Evolutionary conservation across 2,113 vertebrate genomes (phyloP).

Genomic region (Ellobius talpinus): DNA sequence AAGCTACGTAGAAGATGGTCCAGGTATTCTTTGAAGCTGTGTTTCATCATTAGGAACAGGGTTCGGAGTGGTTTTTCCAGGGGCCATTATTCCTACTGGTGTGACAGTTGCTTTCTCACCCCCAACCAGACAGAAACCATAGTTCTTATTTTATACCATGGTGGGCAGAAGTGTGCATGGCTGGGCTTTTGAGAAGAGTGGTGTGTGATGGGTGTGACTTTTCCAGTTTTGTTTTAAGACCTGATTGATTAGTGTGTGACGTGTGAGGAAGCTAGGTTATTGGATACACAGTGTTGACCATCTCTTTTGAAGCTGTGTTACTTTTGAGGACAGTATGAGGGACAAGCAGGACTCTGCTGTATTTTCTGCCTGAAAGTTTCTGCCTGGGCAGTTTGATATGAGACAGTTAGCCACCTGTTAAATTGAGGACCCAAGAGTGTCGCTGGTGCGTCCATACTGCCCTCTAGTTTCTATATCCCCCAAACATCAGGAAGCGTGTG

Average conservation of each 20-base stretch:
- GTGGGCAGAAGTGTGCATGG: neutral
- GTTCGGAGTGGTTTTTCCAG: neutral
- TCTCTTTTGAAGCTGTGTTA: constrained; percentile 8
- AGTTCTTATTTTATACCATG: neutral
- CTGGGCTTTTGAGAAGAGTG: constrained; percentile 26
- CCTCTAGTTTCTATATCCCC: neutral
- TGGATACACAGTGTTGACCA: neutral
- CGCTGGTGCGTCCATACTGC: neutral
- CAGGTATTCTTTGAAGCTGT: constrained; percentile 75
- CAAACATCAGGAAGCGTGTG: neutral
- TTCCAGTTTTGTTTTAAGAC: neutral
- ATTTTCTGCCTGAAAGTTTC: constrained; percentile 16
- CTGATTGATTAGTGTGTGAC: neutral
- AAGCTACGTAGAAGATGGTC: constrained; percentile 72
- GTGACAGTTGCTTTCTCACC: neutral
- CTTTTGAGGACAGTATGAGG: neutral
- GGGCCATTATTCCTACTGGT: neutral
- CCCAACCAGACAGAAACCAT: neutral
- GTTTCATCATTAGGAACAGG: constrained; percentile 60
- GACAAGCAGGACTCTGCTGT: neutral
- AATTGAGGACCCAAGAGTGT: constrained; percentile 16
- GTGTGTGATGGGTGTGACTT: neutral
- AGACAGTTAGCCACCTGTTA: neutral
- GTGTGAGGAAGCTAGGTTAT: neutral
- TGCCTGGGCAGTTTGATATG: neutral